These are phyloP conservation scores for Ailuropoda melanoleuca DNA, from an alignment of 2,113 vertebrate species.

Conservation along the genomic window DNA sequence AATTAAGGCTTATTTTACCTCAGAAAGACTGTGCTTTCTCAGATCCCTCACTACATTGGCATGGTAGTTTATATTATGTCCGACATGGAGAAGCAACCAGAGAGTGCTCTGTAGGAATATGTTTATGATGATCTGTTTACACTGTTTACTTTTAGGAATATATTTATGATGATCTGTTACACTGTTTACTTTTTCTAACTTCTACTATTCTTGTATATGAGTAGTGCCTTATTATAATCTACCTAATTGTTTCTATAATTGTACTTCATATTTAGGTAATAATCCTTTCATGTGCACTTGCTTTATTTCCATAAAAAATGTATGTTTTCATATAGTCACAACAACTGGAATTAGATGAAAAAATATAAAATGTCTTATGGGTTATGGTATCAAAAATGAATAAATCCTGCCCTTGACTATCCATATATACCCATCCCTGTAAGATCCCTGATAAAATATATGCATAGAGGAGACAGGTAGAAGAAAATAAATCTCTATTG, in stretches of 20 bases:
- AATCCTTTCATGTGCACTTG: not conserved
- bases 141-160: not conserved
- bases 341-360: not conserved
- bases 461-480: not conserved
- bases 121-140: not conserved
- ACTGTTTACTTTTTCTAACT: not conserved
- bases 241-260: not conserved
- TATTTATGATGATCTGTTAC: not conserved
- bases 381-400: not conserved
- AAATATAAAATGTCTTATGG: not conserved
- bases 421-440: rapidly evolving
- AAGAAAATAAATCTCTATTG: not conserved
- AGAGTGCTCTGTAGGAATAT: not conserved
- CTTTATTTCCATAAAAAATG: not conserved
- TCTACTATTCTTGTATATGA: not conserved
- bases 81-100: not conserved
- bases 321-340: not conserved
- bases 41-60: not conserved
- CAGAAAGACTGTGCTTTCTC: not conserved
- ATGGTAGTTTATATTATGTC: not conserved
- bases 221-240: not conserved
- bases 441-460: not conserved
- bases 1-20: not conserved
- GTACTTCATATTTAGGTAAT: not conserved
- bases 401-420: not conserved